Base-by-base conservation (phyloP, 2,888 invertebrate genomes). In the Nomada fucata region DNA sequence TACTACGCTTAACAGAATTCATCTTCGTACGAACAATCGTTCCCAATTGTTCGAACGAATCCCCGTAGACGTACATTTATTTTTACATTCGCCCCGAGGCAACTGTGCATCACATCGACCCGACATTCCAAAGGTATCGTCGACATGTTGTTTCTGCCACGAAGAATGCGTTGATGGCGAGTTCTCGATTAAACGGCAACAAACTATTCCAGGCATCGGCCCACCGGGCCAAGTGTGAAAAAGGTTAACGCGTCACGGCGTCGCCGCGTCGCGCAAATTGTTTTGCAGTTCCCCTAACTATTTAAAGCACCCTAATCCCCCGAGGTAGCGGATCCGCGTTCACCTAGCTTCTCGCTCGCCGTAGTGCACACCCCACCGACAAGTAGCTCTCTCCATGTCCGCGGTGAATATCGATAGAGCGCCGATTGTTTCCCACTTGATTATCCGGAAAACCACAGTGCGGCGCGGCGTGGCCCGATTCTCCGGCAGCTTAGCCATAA, bases 341-440 rank as follows among this genome's bases (percentile, higher is more conserved):
- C 67, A 5, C 36, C 59, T 55, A 44, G 9, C n/a, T 60, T 55
- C 36, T 64, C 26, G 63, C 67, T 36, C 26, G 23, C 61, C 74
- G 59, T 36, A 36, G 76, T 68, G 64, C 60, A 63, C 76, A 75
- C 83, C 79, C 81, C 81, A 79, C 75, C 83, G 88, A 82, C 86
- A 86, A 85, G 88, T 86, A 86, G 82, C 79, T 81, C 18, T 59
- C 20, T 29, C 18, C 80, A 70, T 78, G 76, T 70, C 80, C 81
- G 82, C 84, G 81, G 76, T 84, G 86, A 90, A 89, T 90, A 90
- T 88, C 88, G 88, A 89, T 87, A 84, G 75, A 84, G 82, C 84
- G 85, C 84, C 86, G 88, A 90, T 90, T 89, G 89, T 90, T 90
- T 89, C 86, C 89, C 90, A 89, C 90, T 90, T 89, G 89, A 90